Percentiles rank a stretch among this genome's conserved stretches.
Conservation (phyloP, 2,113 vertebrate species). For the Megatriorchis doriae region DNA sequence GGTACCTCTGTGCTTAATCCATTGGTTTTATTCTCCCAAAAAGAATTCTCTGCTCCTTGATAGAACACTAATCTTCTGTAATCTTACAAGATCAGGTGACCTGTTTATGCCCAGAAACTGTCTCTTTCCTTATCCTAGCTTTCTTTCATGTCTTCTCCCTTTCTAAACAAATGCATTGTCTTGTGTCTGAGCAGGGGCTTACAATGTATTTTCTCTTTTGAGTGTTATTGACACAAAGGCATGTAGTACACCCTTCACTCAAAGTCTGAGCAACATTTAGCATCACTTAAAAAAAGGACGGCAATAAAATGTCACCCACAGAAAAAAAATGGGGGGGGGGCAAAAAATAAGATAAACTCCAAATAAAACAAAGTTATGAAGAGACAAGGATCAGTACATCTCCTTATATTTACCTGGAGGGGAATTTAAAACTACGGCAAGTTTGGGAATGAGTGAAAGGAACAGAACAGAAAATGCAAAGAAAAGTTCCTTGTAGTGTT, state of each 20-base stretch:
- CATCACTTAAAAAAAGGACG: neutral
- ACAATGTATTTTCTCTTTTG: constrained; percentile 56
- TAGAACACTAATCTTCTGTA: constrained; percentile 70
- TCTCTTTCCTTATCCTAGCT: constrained; percentile 49
- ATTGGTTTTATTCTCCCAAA: constrained; percentile 51
- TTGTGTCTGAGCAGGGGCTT: constrained; percentile 67
- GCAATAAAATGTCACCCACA: neutral
- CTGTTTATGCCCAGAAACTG: constrained; percentile 70
- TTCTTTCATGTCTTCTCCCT: constrained; percentile 60
- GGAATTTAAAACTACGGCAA: neutral
- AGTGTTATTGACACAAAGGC: constrained; percentile 51
- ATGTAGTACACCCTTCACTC: neutral
- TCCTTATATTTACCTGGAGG: constrained; percentile 8
- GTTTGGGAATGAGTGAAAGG: neutral
- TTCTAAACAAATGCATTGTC: constrained; percentile 57
- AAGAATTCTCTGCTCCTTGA: constrained; percentile 55
- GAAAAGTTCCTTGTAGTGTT: neutral
- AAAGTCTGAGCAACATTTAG: constrained; percentile 22
- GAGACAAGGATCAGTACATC: neutral
- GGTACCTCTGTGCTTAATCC: constrained; percentile 62
- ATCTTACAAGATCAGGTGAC: constrained; percentile 74
- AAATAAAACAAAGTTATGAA: neutral
- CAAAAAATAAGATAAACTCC: neutral
- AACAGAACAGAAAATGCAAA: neutral
- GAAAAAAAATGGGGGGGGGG: neutral